A percentile compares a stretch with the other conserved stretches of the same genome.
These are phyloP conservation scores for Phenganax stokvisi DNA, from an alignment of 92 coral and sea anemone species.

Conservation along the genomic window DNA sequence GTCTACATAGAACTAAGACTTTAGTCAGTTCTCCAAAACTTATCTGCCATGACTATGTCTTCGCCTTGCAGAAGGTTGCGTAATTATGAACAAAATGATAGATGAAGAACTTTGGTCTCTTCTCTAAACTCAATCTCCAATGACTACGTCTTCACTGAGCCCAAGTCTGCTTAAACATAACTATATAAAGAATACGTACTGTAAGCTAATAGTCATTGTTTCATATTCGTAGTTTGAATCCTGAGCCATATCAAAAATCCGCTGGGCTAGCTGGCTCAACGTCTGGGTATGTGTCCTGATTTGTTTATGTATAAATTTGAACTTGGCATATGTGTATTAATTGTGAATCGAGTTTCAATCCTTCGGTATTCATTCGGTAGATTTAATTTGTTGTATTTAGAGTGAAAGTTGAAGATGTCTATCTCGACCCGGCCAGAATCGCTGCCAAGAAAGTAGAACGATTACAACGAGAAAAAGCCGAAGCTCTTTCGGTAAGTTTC, in stretches of 20 bases:
- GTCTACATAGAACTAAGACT: neutral
- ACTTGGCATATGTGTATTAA: neutral
- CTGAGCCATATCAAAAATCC: conserved; percentile 23
- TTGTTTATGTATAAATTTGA: neutral
- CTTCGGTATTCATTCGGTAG: neutral
- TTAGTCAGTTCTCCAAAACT: no score
- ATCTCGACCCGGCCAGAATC: conserved; percentile 77
- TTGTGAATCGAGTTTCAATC: no score
- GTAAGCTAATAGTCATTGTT: neutral
- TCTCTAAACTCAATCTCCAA: no score
- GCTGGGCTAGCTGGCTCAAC: conserved; percentile 25
- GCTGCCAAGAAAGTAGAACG: conserved; percentile 79
- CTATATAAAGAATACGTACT: neutral
- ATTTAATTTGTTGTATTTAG: conserved; percentile 33
- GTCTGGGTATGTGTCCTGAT: conserved; percentile 2
- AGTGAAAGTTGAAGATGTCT: conserved; percentile 82
- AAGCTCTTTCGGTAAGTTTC: conserved; percentile 40
- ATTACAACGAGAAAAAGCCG: conserved; percentile 74
- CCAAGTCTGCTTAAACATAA: neutral
- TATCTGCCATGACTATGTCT: no score
- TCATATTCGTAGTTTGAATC: conserved; percentile 13
- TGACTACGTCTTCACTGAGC: neutral
- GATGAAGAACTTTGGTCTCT: no score
- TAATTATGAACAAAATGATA: no score
- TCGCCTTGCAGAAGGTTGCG: no score